Conservation (phyloP, 2,797 vertebrate genomes). For the Notoglanidium macrostoma region DNA sequence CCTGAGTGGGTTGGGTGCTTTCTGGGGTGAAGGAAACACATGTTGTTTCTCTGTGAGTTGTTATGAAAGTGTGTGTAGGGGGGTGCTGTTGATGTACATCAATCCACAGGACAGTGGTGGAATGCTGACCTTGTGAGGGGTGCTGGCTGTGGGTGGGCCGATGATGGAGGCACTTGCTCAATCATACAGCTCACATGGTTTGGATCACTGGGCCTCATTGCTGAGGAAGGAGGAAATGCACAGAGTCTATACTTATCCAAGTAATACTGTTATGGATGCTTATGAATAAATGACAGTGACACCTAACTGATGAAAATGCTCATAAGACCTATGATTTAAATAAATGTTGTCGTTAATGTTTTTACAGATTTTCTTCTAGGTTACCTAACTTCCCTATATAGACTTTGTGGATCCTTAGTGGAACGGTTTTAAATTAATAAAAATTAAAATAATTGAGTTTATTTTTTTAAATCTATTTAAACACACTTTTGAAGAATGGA, state of each 20-base stretch:
- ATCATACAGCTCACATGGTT: conserved; percentile 75
- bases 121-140: conserved; percentile 71
- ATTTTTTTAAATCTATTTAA: not conserved
- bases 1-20: conserved; percentile 33
- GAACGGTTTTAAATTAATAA: not conserved
- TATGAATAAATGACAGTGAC: not conserved
- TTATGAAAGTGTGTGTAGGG: conserved; percentile 65
- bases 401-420: not conserved
- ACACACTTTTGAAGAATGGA: not conserved
- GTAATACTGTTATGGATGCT: not conserved
- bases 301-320: not conserved
- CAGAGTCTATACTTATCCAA: conserved; percentile 33
- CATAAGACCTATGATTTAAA: not conserved
- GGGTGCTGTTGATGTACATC: conserved; percentile 59
- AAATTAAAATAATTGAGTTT: not conserved
- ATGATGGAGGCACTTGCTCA: conserved; percentile 61
- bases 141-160: conserved; percentile 72
- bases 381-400: not conserved
- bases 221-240: conserved; percentile 62
- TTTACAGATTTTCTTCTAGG: not conserved
- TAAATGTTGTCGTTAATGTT: not conserved
- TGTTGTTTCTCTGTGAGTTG: conserved; percentile 58
- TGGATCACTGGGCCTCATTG: conserved; percentile 69
- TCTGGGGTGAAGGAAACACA: conserved; percentile 39
- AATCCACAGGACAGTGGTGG: conserved; percentile 66